phyloP scores from a whole-genome alignment of 1,140 invertebrate genomes.

The Mercenaria mercenaria region DNA sequence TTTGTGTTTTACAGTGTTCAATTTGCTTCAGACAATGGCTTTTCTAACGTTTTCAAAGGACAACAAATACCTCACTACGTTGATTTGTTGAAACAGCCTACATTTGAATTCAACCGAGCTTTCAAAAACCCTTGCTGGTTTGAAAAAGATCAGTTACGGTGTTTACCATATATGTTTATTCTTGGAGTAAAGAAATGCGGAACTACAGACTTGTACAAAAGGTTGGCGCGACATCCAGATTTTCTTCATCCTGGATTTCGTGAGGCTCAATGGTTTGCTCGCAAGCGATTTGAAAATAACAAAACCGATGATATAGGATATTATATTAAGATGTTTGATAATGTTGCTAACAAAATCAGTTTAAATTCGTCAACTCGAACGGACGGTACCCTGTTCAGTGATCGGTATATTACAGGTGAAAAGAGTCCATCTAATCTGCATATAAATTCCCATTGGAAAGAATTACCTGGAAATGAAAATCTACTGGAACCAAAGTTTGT shows the following conservation, averaged over 20 bases:
- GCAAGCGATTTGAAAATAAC: neutral
- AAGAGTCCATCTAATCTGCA: slow-evolving; percentile 77
- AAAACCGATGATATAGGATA: slow-evolving; percentile 34
- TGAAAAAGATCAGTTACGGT: slow-evolving; percentile 60
- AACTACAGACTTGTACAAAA: slow-evolving; percentile 75
- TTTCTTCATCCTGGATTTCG: slow-evolving; percentile 65
- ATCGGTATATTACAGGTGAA: slow-evolving; percentile 69
- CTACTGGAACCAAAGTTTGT: slow-evolving; percentile 69
- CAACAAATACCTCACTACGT: no score
- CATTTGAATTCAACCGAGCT: slow-evolving; percentile 63
- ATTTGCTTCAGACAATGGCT: no score
- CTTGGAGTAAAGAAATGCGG: slow-evolving; percentile 79
- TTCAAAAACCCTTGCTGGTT: slow-evolving; percentile 82
- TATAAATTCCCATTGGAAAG: slow-evolving; percentile 76
- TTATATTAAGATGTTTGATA: slow-evolving; percentile 72
- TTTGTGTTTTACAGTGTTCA: no score
- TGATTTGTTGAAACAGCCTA: slow-evolving; percentile 52
- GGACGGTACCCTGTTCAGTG: neutral
- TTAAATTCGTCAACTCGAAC: neutral
- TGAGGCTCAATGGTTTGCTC: slow-evolving; percentile 75
- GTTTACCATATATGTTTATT: slow-evolving; percentile 79
- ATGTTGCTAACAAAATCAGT: slow-evolving; percentile 59
- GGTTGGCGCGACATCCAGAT: slow-evolving; percentile 70
- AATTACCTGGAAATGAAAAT: slow-evolving; percentile 72
- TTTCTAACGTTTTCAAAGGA: no score